Evolutionary conservation across 2,113 vertebrate genomes (phyloP).

Genomic region (Prionailurus viverrinus): DNA sequence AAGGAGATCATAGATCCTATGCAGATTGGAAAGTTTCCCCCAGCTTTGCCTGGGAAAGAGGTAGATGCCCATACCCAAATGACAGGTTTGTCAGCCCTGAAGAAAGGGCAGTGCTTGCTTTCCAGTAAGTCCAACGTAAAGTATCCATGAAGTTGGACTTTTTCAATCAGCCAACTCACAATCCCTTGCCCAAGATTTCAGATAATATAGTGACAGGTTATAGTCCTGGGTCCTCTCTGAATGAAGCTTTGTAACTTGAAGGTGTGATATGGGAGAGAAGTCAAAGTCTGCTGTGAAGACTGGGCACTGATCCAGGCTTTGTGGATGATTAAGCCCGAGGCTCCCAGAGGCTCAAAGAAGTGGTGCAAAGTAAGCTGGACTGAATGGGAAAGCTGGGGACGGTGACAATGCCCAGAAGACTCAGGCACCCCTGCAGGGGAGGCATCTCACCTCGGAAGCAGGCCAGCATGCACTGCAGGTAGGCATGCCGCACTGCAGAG

Average conservation of each 20-base stretch:
- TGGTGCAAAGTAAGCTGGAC: neutral
- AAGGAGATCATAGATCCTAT: neutral
- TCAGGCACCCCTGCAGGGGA: accelerated
- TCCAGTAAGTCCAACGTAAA: neutral
- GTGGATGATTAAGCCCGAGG: neutral
- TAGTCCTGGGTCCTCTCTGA: neutral
- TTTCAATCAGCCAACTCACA: neutral
- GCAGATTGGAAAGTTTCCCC: neutral
- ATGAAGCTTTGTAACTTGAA: neutral
- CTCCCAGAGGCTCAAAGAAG: neutral
- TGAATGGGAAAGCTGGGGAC: neutral
- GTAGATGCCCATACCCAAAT: neutral
- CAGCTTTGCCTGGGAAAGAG: neutral
- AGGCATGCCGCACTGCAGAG: conserved; percentile 94
- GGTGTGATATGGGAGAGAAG: neutral
- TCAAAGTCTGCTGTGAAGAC: neutral
- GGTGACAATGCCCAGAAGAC: neutral
- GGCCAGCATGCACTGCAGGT: conserved; percentile 95
- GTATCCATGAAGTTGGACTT: neutral
- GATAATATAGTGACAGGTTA: neutral
- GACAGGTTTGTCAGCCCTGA: neutral
- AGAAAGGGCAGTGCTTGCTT: neutral
- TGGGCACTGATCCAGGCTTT: neutral
- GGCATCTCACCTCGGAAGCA: conserved; percentile 93
- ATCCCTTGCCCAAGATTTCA: neutral